These are phyloP conservation scores for Heliconius sara DNA, from an alignment of 2,888 invertebrate species.

Conservation along the genomic window DNA sequence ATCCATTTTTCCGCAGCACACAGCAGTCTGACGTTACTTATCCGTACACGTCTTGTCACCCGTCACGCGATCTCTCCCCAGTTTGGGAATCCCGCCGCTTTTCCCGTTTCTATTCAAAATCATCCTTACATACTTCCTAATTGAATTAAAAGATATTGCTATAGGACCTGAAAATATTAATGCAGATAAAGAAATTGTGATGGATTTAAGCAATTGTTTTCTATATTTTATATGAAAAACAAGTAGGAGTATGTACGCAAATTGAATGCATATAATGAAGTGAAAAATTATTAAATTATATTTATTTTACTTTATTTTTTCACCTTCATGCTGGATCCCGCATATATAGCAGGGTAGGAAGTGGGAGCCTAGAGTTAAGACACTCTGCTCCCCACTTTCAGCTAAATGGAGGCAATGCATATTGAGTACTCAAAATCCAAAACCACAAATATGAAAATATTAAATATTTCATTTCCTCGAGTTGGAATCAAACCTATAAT, in stretches of 20 bases:
- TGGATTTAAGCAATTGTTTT: background rate
- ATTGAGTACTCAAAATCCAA: too few relatives aligned
- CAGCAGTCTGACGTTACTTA: slow-evolving; percentile 65
- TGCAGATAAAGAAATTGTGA: background rate
- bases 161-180: slow-evolving; percentile 31
- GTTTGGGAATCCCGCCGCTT: slow-evolving; percentile 43
- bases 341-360: too few relatives aligned
- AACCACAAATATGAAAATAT: too few relatives aligned
- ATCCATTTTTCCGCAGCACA: slow-evolving; percentile 49
- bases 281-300: too few relatives aligned
- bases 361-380: too few relatives aligned
- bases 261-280: too few relatives aligned
- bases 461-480: too few relatives aligned
- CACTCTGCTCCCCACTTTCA: too few relatives aligned
- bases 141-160: slow-evolving; percentile 49
- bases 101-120: slow-evolving; percentile 46
- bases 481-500: too few relatives aligned
- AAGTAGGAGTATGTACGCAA: background rate
- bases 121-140: slow-evolving; percentile 48
- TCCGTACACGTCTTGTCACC: slow-evolving; percentile 77
- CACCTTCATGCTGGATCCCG: too few relatives aligned
- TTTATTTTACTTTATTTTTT: too few relatives aligned
- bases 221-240: background rate
- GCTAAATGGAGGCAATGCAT: too few relatives aligned
- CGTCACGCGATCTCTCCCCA: slow-evolving; percentile 63